Evolutionary conservation across 1,140 invertebrate genomes (phyloP).

Genomic region (Cheumatopsyche charites): DNA sequence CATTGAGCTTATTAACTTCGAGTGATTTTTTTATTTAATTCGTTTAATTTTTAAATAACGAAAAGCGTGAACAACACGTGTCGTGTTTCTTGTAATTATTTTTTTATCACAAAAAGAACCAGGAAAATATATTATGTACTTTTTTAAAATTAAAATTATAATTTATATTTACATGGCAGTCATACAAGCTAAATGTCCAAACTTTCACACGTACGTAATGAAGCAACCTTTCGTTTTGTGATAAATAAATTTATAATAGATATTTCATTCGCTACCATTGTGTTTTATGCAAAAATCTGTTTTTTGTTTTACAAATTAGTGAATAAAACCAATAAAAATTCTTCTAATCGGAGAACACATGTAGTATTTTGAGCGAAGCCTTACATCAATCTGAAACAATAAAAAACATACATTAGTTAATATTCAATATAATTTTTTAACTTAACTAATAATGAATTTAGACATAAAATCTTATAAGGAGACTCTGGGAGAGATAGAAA

Average conservation of each 20-base stretch:
- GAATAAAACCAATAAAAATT: background rate
- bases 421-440: slow-evolving; percentile 3
- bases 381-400: slow-evolving; percentile 26
- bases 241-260: too few species aligned
- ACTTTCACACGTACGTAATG: too few species aligned
- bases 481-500: too few species aligned
- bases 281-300: background rate
- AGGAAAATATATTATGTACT: background rate
- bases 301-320: background rate
- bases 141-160: slow-evolving; percentile 4
- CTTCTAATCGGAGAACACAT: too few species aligned
- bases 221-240: too few species aligned
- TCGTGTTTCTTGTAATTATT: slow-evolving; percentile 11
- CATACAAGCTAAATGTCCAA: too few species aligned
- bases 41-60: too few species aligned
- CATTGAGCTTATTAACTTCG: too few species aligned
- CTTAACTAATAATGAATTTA: background rate
- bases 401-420: slow-evolving; percentile 28
- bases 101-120: slow-evolving; percentile 24
- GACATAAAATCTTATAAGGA: too few species aligned
- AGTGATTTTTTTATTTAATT: too few species aligned
- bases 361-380: slow-evolving; percentile 10
- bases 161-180: background rate
- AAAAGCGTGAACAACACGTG: slow-evolving; percentile 10
- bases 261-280: too few species aligned